Evolutionary conservation across 2,797 vertebrate species (phyloP), one percentile per base, ranked within the genome.

Genomic region (Enteromius thamalakanensis): DNA sequence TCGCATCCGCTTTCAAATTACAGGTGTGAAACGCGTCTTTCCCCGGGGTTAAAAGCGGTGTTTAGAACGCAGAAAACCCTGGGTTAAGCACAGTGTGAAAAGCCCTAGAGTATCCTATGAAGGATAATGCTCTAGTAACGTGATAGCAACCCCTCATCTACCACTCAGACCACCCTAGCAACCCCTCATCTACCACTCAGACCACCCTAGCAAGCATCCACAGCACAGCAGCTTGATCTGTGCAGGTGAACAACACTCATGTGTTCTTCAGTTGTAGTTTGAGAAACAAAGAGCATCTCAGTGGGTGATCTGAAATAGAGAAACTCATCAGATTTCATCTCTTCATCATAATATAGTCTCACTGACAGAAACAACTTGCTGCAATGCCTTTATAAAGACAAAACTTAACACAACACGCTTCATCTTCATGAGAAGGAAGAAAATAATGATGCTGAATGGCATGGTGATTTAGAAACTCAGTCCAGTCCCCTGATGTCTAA

Each of bases 301-400:
- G 49, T 55, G 26, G 32, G 49, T 34, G 49, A 53, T 74, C 4
- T 55, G 71, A 53, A 37, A 75, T 75, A 4, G 70, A 75, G 71
- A 74, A 74, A n/a, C 49, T 74, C 71, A 15, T 75, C 71, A 55
- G 49, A 37, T 74, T 51, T 32, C 26, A 51, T 51, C 45, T 72
- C 15, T 72, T 75, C 21, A 55, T 75, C 49, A 75, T 75, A 55
- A 55, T 75, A 37, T 55, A 55, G 49, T 37, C 71, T 0, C 32
- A n/a, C 29, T 75, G 71, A 75, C 49, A 74, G 49, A 74, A 72
- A 37, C 19, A 1, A n/a, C 19, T 55, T 75, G 15, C 21, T 55
- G 11, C 32, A 37, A 29, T 11, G 1, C n/a, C 6, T 55, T 74
- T 53, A 51, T 51, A 45, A 45, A 72, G 72, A 23, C 32, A n/a